Percentiles rank a stretch among this genome's conserved stretches.
phyloP scores from a whole-genome alignment of 2,113 vertebrate species.

The Cyanistes caeruleus region DNA sequence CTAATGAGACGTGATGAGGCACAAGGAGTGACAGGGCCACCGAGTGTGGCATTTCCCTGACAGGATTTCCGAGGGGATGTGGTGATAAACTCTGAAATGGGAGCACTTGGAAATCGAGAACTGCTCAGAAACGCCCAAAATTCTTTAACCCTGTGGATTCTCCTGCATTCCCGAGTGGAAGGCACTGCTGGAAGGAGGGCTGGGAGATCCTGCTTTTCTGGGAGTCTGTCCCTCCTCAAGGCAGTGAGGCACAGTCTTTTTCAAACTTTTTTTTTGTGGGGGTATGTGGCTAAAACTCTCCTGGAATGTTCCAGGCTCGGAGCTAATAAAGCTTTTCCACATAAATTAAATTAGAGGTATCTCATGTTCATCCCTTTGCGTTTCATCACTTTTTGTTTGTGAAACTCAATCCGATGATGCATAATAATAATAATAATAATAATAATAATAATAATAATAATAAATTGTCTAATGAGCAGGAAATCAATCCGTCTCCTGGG shows the following conservation, averaged over 20 bases:
- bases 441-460: not conserved
- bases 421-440: not conserved
- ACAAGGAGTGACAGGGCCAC: not conserved
- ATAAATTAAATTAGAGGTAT: slow-evolving; percentile 4
- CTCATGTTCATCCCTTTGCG: not conserved
- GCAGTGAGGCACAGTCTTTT: not conserved
- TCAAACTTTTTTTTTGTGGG: not conserved
- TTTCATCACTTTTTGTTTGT: not conserved
- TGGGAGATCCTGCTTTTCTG: not conserved
- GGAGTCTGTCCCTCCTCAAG: not conserved
- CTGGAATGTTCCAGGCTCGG: slow-evolving; percentile 28
- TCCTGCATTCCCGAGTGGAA: rapidly evolving
- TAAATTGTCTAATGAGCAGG: not conserved
- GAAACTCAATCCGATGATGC: not conserved
- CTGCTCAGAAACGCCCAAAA: rapidly evolving
- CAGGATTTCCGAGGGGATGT: not conserved
- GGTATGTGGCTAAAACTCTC: not conserved
- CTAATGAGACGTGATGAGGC: not conserved
- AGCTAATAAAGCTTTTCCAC: not conserved
- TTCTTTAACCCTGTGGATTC: rapidly evolving
- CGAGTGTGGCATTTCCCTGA: not conserved
- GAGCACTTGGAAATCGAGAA: not conserved
- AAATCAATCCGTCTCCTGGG: slow-evolving; percentile 16
- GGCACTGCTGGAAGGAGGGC: not conserved
- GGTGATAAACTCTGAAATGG: not conserved